phyloP scores from a whole-genome alignment of 2,113 vertebrate species.

The Campylomormyrus tamandua region DNA sequence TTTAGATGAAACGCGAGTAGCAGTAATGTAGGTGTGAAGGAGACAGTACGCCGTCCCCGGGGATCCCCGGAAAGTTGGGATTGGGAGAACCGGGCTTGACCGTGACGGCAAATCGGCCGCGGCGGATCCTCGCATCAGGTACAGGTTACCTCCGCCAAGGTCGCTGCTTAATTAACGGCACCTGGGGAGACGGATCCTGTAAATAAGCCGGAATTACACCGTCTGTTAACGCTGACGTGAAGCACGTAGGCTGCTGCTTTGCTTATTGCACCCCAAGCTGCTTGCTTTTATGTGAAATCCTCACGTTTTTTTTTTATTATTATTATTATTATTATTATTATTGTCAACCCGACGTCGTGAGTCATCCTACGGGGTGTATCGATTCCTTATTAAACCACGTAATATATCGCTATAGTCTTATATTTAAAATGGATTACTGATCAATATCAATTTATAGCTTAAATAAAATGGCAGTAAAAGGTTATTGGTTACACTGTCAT shows the following conservation, averaged over 20 bases:
- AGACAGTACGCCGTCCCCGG: not conserved
- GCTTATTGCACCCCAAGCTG: not conserved
- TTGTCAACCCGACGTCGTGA: not conserved
- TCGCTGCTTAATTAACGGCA: not conserved
- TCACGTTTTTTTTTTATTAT: not conserved
- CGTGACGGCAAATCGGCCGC: not conserved
- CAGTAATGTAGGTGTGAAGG: not conserved
- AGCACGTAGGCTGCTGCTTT: not conserved
- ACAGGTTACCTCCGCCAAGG: not conserved
- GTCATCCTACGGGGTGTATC: not conserved
- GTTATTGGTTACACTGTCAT: not conserved
- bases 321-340: not conserved
- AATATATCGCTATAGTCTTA: not conserved
- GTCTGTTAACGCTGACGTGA: not conserved
- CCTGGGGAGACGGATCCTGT: not conserved
- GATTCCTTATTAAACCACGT: not conserved
- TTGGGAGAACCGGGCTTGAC: not conserved
- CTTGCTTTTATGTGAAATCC: not conserved
- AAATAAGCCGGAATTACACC: not conserved
- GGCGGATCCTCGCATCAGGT: not conserved
- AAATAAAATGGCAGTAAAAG: not conserved
- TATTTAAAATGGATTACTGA: not conserved
- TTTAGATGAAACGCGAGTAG: not conserved
- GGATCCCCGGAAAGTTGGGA: not conserved
- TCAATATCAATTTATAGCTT: not conserved